phyloP scores from a whole-genome alignment of 2,113 vertebrate genomes.

The Pelodiscus sinensis region DNA sequence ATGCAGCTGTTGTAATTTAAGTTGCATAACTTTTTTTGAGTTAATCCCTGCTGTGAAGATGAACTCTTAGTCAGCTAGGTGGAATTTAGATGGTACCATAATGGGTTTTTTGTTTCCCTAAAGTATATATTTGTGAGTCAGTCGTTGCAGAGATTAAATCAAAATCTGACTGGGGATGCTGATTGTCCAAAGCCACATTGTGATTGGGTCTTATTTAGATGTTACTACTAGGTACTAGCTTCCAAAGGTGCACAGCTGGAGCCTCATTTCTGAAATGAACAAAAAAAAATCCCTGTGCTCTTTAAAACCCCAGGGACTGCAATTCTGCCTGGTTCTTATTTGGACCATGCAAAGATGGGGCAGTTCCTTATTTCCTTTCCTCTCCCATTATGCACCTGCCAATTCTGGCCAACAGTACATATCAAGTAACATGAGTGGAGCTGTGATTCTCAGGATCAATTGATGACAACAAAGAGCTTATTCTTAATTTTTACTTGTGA shows the following conservation, averaged over 20 bases:
- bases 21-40: too few species aligned
- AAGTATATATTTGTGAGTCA: rapidly evolving
- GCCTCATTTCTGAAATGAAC: not conserved
- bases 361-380: not conserved
- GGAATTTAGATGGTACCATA: rapidly evolving
- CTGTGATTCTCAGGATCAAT: not conserved
- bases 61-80: not conserved
- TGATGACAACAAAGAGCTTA: not conserved
- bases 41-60: too few species aligned
- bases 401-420: not conserved
- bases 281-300: rapidly evolving
- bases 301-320: not conserved
- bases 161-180: rapidly evolving
- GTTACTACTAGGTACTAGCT: rapidly evolving
- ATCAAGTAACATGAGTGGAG: rapidly evolving
- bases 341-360: rapidly evolving
- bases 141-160: not conserved
- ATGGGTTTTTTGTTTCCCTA: not conserved
- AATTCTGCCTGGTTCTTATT: not conserved
- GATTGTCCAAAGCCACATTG: not conserved
- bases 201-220: not conserved
- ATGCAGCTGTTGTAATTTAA: too few species aligned
- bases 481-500: not conserved
- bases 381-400: not conserved
- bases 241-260: not conserved